Conservation (phyloP, 2,888 invertebrate genomes). For the Metallyticus violacea region DNA sequence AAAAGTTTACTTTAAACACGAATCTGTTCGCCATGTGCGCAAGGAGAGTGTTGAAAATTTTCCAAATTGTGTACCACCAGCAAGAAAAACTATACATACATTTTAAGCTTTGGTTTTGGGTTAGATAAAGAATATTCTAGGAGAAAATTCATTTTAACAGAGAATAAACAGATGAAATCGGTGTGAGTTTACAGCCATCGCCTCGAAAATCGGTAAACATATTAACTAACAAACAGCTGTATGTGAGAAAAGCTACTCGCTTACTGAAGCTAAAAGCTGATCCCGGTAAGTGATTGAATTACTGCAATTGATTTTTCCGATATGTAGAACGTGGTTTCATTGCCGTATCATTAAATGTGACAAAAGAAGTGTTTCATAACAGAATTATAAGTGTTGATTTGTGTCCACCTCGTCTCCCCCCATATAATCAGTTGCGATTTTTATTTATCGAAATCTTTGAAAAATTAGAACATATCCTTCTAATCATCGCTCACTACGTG, state of each 20-base stretch:
- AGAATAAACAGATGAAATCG: neutral
- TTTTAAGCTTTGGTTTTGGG: neutral
- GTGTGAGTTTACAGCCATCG: neutral
- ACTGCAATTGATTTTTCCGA: too few relatives aligned
- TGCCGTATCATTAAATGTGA: too few relatives aligned
- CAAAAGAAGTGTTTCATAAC: too few relatives aligned
- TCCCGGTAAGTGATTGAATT: too few relatives aligned
- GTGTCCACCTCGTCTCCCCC: too few relatives aligned
- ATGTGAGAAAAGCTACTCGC: neutral
- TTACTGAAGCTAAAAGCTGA: too few relatives aligned
- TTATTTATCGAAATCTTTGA: too few relatives aligned
- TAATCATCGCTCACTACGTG: too few relatives aligned
- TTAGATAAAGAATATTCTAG: neutral
- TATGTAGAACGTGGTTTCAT: too few relatives aligned
- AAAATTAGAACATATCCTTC: too few relatives aligned
- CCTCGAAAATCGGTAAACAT: neutral
- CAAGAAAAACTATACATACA: neutral
- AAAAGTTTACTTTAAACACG: neutral
- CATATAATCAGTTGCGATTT: too few relatives aligned
- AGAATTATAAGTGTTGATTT: too few relatives aligned
- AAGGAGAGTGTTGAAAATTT: neutral
- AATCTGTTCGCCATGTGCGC: neutral
- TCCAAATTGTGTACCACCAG: neutral
- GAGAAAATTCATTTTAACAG: neutral
- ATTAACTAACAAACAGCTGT: neutral